A percentile compares a stretch with the other conserved stretches of the same genome.
Conservation (phyloP, 1,140 invertebrate species). For the Drosophila neocordata region DNA sequence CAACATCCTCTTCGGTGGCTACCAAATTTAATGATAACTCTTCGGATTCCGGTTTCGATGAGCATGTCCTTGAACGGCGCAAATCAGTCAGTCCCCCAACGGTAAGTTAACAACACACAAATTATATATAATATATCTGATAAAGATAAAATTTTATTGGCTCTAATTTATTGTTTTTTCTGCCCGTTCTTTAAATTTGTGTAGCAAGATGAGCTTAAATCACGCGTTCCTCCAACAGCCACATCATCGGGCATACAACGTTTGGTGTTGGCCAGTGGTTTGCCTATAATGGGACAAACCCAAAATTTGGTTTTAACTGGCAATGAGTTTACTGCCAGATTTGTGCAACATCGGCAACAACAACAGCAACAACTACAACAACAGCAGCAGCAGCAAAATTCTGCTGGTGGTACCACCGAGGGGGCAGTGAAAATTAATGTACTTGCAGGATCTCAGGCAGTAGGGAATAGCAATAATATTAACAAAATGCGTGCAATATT, state of each 20-base stretch:
- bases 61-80: conserved; percentile 83
- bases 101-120: too few species aligned
- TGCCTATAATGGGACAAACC: conserved; percentile 68
- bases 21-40: conserved; percentile 86
- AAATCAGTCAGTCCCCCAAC: conserved; percentile 75
- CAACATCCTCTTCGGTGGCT: conserved; percentile 65
- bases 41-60: conserved; percentile 87
- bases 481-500: conserved; percentile 78
- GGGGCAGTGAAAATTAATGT: conserved; percentile 43
- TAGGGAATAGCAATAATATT: conserved; percentile 37
- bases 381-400: background rate
- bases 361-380: background rate
- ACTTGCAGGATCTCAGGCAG: conserved; percentile 60
- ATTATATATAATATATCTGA: too few species aligned
- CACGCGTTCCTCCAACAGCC: conserved; percentile 15
- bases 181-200: background rate
- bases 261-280: conserved; percentile 70
- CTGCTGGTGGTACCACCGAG: background rate
- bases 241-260: conserved; percentile 61
- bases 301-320: conserved; percentile 75
- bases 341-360: conserved; percentile 50
- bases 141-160: background rate
- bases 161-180: conserved; percentile 7
- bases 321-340: conserved; percentile 73
- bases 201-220: conserved; percentile 67